Base-by-base conservation (phyloP, 2,797 vertebrate species). In the Argentina silus region DNA sequence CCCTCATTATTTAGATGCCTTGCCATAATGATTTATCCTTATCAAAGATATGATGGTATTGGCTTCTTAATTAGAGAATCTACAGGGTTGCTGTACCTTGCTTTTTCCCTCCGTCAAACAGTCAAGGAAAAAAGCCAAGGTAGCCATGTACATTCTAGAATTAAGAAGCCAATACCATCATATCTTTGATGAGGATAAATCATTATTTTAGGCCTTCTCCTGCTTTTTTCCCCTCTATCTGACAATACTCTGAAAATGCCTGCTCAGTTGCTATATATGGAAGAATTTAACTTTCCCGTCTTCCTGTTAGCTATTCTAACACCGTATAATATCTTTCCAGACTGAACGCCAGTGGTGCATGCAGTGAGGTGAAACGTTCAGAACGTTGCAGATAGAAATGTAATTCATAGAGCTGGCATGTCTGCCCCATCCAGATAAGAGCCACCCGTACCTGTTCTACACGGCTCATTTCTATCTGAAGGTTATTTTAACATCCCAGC, bases 1-100 rank as follows among this genome's bases (percentile, higher is more conserved):
- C 60, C 36, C 42, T 48, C 9, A 50, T 66, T 47, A 48, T 66
- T 47, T 66, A 50, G 44, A 66, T 66, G n/a, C 62, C 6, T 17
- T 15, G 17, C 43, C 8, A 48, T 48, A 36, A 62, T 65, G 12
- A 11, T 19, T 12, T 65, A 19, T 47, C 63, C 10, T 47, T 44
- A 65, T 45, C 44, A 50, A 48, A 12, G 14, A 66, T n/a, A n/a
- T n/a, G n/a, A n/a, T n/a, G n/a, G 27, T 36, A 36, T 36, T 36
- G 27, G 27, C 27, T 36, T n/a, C n/a, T 36, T 36, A 36, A 36
- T 36, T 36, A 36, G 27, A 36, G 27, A 36, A 36, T 36, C 27
- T 36, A 36, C 27, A 36, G 1, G 27, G 27, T 4, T 36, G 4
- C 27, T 53, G 27, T 36, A 36, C 27, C 27, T 36, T 36, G 27